Evolutionary conservation across 2,888 invertebrate species (phyloP), one percentile per base, ranked within the genome.

Genomic region (Schizotus pectinicornis): DNA sequence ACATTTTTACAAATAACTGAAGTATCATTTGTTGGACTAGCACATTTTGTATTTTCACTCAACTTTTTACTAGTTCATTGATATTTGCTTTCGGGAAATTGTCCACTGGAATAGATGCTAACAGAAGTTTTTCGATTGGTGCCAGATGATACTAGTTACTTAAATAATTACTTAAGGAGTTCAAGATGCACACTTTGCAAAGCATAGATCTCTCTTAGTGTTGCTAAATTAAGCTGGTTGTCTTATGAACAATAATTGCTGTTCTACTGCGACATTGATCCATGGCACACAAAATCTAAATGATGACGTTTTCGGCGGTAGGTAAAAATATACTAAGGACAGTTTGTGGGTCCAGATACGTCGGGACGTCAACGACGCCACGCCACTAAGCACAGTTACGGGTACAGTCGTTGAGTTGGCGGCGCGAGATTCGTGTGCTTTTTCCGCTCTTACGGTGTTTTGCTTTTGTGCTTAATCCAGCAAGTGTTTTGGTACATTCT

Each of bases 271-370:
- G 55, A 48, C 39, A 41, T 55, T 56, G 36, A 41, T 32, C 43
- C 55, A 56, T 56, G 45, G 32, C 42, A 46, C 14, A 22, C 37
- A 46, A 56, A 31, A 8, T 8, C n/a, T n/a, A 43, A 42, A 30
- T 47, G 31, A 36, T 55, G 36, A 49, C 42, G 35, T 59, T 62
- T 61, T 58, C 41, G 48, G 55, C 42, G 38, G 52, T 56, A 52
- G 68, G 63, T 70, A 74, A 74, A 74, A 76, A 77, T 76, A 76
- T 68, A 63, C 67, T 68, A 67, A 66, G 65, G 65, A 54, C 60
- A 59, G 41, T 54, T 41, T 53, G 50, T 59, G 54, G 53, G 58
- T 56, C 49, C 55, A 47, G 59, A 39, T 43, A 43, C 67, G 63
- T 66, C 63, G 35, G 56, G 69, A 68, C 69, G 69, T 65, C 62